phyloP scores from a whole-genome alignment of 2,113 vertebrate species.

The Nothobranchius furzeri region DNA sequence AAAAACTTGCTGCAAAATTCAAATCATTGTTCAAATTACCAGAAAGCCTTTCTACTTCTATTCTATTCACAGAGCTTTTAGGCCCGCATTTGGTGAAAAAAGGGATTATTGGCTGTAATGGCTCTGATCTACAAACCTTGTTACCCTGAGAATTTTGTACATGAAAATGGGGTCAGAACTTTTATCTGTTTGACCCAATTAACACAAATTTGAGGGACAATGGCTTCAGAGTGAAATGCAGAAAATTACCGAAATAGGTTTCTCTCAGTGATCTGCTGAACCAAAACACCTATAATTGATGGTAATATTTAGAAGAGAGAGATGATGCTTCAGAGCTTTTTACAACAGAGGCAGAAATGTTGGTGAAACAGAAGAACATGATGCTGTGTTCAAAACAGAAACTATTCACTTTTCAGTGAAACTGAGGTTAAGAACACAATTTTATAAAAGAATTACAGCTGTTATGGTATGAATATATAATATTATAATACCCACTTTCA shows the following conservation, averaged over 20 bases:
- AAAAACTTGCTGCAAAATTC: neutral
- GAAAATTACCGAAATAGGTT: constrained; percentile 26
- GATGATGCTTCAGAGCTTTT: constrained; percentile 12
- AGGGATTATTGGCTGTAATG: constrained; percentile 12
- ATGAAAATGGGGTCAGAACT: constrained; percentile 17
- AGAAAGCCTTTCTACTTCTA: neutral
- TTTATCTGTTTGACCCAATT: constrained; percentile 29
- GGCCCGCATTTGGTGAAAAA: constrained; percentile 4
- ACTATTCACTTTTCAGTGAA: neutral
- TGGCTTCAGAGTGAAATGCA: constrained; percentile 7
- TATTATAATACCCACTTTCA: neutral
- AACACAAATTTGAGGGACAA: neutral
- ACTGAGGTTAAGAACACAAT: neutral
- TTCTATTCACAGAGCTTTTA: neutral
- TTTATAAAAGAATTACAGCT: neutral
- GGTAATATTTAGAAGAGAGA: constrained; percentile 23
- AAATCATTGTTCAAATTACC: neutral
- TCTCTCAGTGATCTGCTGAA: constrained; percentile 2
- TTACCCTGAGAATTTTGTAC: constrained; percentile 5
- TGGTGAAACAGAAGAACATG: too few relatives aligned
- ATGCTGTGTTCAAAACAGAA: too few relatives aligned
- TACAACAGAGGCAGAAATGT: too few relatives aligned
- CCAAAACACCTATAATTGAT: constrained; percentile 26
- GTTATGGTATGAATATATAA: constrained; percentile 6
- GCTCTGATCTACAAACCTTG: constrained; percentile 23